These are phyloP conservation scores for Callyntrura guangdongensis DNA, from an alignment of 2,888 invertebrate species.

Conservation along the genomic window DNA sequence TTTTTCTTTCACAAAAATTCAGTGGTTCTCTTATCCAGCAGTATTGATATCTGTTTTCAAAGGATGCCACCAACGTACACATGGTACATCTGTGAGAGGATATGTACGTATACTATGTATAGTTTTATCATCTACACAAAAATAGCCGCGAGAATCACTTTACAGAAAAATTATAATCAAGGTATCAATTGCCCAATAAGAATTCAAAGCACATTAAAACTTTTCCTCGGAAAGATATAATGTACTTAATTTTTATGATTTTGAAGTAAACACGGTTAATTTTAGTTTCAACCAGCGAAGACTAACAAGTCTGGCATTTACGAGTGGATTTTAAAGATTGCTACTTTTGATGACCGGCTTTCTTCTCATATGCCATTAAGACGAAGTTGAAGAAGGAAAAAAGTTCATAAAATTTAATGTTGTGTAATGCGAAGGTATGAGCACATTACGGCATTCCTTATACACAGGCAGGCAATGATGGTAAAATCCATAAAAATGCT, in stretches of 20 bases:
- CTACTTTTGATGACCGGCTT: constrained; percentile 69
- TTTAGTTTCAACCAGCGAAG: constrained; percentile 50
- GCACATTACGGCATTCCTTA: constrained; percentile 17
- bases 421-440: constrained; percentile 69
- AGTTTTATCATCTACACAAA: background rate
- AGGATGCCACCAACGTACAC: constrained; percentile 32
- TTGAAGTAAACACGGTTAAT: constrained; percentile 59
- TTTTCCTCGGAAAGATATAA: constrained; percentile 39
- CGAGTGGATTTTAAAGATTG: constrained; percentile 67
- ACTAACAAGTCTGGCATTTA: constrained; percentile 68
- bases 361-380: constrained; percentile 56
- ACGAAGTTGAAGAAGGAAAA: constrained; percentile 34
- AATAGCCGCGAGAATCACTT: background rate
- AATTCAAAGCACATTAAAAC: constrained; percentile 52
- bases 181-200: constrained; percentile 43
- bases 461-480: background rate
- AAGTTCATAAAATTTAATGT: constrained; percentile 79
- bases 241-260: constrained; percentile 58
- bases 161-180: constrained; percentile 35
- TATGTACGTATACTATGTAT: background rate
- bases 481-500: constrained; percentile 69
- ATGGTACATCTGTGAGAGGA: constrained; percentile 1
- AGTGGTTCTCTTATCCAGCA: constrained; percentile 27
- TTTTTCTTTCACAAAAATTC: background rate
- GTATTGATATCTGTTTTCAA: constrained; percentile 19